These are phyloP conservation scores for Okamejei kenojei DNA, from an alignment of 2,797 vertebrate species.

Conservation along the genomic window DNA sequence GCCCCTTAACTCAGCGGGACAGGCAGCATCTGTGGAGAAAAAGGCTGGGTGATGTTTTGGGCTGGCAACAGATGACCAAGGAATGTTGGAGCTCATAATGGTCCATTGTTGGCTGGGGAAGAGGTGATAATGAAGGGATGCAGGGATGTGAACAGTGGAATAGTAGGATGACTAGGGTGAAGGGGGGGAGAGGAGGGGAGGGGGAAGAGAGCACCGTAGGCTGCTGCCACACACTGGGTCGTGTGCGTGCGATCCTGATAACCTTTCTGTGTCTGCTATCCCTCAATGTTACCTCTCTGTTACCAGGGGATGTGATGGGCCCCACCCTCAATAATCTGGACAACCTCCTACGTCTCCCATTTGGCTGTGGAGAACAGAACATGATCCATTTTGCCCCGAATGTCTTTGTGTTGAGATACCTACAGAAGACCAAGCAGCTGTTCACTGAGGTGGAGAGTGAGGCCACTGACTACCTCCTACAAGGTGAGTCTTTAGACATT, in stretches of 20 bases:
- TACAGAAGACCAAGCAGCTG: conserved; percentile 84
- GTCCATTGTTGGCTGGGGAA: no score
- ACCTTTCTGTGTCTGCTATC: neutral
- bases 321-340: conserved; percentile 82
- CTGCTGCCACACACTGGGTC: neutral
- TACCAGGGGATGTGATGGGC: conserved; percentile 85
- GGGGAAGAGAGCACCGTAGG: no score
- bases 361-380: conserved; percentile 93
- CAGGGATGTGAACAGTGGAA: no score
- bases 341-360: conserved; percentile 79
- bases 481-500: conserved; percentile 60
- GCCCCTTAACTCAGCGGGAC: no score
- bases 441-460: conserved; percentile 74
- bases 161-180: no score
- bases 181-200: neutral
- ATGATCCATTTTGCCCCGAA: conserved; percentile 97
- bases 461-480: conserved; percentile 80
- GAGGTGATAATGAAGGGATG: no score
- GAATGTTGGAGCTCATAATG: no score
- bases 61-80: no score
- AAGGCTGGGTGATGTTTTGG: no score
- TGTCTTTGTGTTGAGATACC: conserved; percentile 86
- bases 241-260: neutral
- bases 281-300: neutral
- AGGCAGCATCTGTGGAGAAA: neutral